Evolutionary conservation across 2,888 invertebrate species (phyloP), one percentile per base, ranked within the genome.

Genomic region (Schizotus pectinicornis): DNA sequence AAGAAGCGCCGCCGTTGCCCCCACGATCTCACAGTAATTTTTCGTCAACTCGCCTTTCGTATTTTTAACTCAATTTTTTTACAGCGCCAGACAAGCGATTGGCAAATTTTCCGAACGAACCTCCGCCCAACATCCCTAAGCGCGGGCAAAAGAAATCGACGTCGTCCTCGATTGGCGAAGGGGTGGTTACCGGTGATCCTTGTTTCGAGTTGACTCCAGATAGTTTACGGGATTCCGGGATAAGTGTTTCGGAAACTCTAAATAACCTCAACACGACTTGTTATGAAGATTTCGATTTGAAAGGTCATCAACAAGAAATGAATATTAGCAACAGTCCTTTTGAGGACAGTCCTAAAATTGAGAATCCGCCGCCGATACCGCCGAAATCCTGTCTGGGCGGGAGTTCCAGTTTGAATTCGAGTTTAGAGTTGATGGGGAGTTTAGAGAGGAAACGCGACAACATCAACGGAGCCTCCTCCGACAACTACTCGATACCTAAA

Each of bases 1-100:
- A 83, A 54, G 87, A 87, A 65, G 92, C 92, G 0, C 92, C 92
- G 11, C 93, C 93, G 0, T 74, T 93, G 53, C 93, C 93, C 2
- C 93, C 93, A 0, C 81, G 93, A 59, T 91, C 91, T 6, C 88
- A 89, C 64, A 88, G 88, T 88, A 77, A 74, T 33, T 41, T n/a
- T 48, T 46, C 2, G 37, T 8, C 8, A 54, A 33, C 38, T 47
- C 2, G 1, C 1, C 36, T 45, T 41, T 3, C 9, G 39, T 51
- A 45, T 32, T 9, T 12, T 6, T 9, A 38, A 54, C n/a, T 43
- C 22, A 30, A n/a, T n/a, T 35, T 36, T 30, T 48, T 69, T 75
- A 31, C 61, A 84, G 84, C 84, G 12, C 84, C 84, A 1, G 86
- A 86, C 62, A 86, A 85, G 69, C 78, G 84, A 56, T 78, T 80